phyloP scores from a whole-genome alignment of 1,140 invertebrate genomes.

The Rhopalosiphum padi region DNA sequence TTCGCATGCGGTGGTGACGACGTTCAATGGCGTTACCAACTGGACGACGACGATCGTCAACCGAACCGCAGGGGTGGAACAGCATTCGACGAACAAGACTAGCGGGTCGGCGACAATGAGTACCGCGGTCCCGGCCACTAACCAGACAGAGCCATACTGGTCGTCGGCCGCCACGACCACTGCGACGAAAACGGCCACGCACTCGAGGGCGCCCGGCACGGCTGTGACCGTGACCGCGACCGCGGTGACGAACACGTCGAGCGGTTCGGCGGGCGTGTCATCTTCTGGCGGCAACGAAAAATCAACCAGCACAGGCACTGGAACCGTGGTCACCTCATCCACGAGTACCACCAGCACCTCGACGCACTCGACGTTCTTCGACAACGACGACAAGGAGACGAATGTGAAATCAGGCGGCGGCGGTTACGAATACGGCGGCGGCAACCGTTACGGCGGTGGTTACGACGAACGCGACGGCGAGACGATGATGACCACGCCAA shows the following conservation, averaged over 20 bases:
- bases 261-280: neutral
- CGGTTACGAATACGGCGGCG: neutral
- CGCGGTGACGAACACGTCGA: neutral
- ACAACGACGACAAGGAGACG: neutral
- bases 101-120: neutral
- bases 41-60: neutral
- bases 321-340: conserved; percentile 18
- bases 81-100: neutral
- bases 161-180: neutral
- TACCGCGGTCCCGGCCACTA: neutral
- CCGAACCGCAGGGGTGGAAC: neutral
- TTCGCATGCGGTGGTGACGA: neutral
- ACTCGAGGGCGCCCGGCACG: neutral
- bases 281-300: neutral
- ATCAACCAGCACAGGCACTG: neutral
- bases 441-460: conserved; percentile 43
- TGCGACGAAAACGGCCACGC: conserved; percentile 48
- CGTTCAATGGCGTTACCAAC: neutral
- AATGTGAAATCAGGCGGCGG: neutral
- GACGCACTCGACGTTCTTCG: neutral
- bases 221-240: neutral
- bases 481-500: conserved; percentile 37
- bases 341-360: conserved; percentile 59
- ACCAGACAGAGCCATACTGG: neutral
- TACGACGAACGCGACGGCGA: conserved; percentile 26